Evolutionary conservation across 2,797 vertebrate genomes (phyloP).

Genomic region (Rhabdophis nuchalis): DNA sequence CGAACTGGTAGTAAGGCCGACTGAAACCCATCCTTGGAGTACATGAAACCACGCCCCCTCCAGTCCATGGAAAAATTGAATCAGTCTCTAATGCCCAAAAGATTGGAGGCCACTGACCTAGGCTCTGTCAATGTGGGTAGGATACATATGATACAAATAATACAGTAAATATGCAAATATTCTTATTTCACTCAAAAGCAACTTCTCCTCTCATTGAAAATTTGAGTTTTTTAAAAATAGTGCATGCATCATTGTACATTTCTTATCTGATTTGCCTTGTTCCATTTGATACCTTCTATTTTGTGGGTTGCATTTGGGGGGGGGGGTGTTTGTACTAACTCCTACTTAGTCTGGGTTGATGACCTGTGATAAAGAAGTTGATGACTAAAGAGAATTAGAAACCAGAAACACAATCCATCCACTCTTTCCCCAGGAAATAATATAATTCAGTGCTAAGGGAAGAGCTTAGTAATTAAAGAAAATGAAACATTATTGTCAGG

Average conservation of each 20-base stretch:
- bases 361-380: not conserved
- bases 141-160: not conserved
- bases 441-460: not conserved
- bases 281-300: not conserved
- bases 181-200: not conserved
- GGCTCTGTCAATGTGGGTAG: not conserved
- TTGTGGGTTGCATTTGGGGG: not conserved
- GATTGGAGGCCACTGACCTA: too few relatives aligned
- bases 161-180: not conserved
- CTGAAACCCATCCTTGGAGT: too few relatives aligned
- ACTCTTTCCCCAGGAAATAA: not conserved
- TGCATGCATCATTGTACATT: not conserved
- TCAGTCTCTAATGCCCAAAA: too few relatives aligned
- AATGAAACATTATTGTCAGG: not conserved
- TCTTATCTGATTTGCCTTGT: not conserved
- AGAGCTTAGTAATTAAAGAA: not conserved
- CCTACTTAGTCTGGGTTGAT: not conserved
- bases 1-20: too few relatives aligned
- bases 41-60: too few relatives aligned
- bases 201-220: not conserved
- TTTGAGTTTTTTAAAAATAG: not conserved
- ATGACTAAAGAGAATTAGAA: not conserved
- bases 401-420: not conserved
- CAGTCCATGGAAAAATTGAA: too few relatives aligned
- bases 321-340: not conserved